Percentiles rank a stretch among this genome's conserved stretches.
These are phyloP conservation scores for Synanthedon andrenaeformis DNA, from an alignment of 2,888 invertebrate genomes.

Conservation along the genomic window DNA sequence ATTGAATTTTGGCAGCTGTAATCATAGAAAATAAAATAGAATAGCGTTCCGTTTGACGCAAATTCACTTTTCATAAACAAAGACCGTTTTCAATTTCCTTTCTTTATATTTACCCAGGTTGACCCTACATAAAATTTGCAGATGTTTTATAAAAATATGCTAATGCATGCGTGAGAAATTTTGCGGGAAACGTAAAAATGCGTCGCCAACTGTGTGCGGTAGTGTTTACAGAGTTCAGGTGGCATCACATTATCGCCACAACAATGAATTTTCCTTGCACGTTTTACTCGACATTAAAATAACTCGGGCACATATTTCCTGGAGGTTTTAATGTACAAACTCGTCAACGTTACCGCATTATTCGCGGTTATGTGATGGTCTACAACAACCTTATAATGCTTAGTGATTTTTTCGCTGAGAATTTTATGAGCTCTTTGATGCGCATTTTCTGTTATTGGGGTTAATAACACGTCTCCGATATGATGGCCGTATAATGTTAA, in stretches of 20 bases:
- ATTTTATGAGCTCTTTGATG: background rate
- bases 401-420: background rate
- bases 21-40: no score
- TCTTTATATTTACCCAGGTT: no score
- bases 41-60: no score
- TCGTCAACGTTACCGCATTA: slow-evolving; percentile 10
- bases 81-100: no score
- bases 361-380: slow-evolving; percentile 1
- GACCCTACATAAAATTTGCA: no score
- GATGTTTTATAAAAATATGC: no score
- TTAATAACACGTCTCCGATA: background rate
- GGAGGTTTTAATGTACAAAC: slow-evolving; percentile 7
- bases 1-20: no score
- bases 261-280: background rate
- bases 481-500: background rate
- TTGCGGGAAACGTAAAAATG: no score
- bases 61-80: no score
- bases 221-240: no score
- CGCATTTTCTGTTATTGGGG: background rate
- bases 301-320: slow-evolving; percentile 8
- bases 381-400: background rate
- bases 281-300: slow-evolving; percentile 7
- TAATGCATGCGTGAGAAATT: no score
- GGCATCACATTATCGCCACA: background rate
- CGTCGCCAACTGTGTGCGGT: no score